Conservation (phyloP, 2,888 invertebrate genomes). For the Amaurobius ferox region DNA sequence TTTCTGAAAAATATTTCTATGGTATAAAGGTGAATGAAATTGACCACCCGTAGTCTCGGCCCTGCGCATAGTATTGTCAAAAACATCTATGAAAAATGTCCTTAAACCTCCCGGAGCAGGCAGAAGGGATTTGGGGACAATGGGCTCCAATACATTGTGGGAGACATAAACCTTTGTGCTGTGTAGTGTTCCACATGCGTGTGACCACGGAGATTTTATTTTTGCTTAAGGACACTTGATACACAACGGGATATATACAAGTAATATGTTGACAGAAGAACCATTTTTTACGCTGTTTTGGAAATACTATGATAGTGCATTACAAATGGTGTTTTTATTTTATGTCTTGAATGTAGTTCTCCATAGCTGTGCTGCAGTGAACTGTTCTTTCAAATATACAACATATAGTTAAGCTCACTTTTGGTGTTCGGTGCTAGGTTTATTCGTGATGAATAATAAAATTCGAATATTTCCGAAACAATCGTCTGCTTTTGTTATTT, state of each 20-base stretch:
- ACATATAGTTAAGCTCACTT: too few relatives aligned
- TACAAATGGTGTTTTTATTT: too few relatives aligned
- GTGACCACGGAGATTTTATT: constrained; percentile 5
- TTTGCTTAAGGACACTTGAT: background rate
- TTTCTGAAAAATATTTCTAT: background rate
- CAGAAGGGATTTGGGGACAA: background rate
- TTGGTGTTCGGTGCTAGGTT: too few relatives aligned
- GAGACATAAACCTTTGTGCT: background rate
- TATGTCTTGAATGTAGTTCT: too few relatives aligned
- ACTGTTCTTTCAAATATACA: too few relatives aligned
- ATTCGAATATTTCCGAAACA: too few relatives aligned
- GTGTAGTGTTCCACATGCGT: background rate
- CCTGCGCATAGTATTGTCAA: background rate
- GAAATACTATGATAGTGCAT: too few relatives aligned
- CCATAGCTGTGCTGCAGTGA: too few relatives aligned
- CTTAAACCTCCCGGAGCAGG: background rate
- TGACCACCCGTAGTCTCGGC: background rate
- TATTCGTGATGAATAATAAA: too few relatives aligned
- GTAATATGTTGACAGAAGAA: background rate
- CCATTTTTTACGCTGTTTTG: background rate
- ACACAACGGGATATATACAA: background rate
- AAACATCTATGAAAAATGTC: background rate
- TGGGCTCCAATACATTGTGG: background rate
- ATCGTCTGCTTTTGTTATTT: too few relatives aligned
- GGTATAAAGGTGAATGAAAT: background rate